Evolutionary conservation across 2,888 invertebrate species (phyloP).

Genomic region (Diaprepes abbreviatus): DNA sequence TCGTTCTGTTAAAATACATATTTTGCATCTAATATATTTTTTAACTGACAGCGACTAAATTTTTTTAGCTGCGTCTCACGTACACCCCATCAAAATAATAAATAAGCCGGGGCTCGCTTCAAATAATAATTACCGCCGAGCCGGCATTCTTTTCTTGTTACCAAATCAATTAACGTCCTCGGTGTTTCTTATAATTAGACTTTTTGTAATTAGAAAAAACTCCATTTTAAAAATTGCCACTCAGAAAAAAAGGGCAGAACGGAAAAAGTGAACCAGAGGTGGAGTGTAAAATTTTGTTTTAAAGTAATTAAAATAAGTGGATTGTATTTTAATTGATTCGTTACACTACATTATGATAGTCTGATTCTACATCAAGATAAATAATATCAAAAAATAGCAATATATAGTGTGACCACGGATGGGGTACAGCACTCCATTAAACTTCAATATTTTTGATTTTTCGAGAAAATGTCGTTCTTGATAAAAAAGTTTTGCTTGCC

Average conservation of each 20-base stretch:
- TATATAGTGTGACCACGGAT: too few species aligned
- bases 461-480: too few species aligned
- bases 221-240: constrained; percentile 67
- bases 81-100: constrained; percentile 62
- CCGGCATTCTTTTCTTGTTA: constrained; percentile 64
- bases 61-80: constrained; percentile 50
- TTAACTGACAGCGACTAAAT: neutral
- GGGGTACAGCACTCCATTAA: too few species aligned
- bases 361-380: too few species aligned
- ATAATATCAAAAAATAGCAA: too few species aligned
- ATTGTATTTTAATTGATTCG: too few species aligned
- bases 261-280: constrained; percentile 12
- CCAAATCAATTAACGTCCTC: constrained; percentile 68
- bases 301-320: neutral
- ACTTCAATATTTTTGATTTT: too few species aligned
- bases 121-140: constrained; percentile 59
- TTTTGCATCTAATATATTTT: too few species aligned
- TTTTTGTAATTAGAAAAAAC: constrained; percentile 66
- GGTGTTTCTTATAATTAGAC: constrained; percentile 67
- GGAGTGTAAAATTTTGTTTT: neutral
- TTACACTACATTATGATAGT: too few species aligned
- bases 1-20: too few species aligned
- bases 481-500: too few species aligned
- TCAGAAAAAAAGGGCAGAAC: constrained; percentile 25
- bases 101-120: constrained; percentile 59